Percentiles rank a stretch among this genome's conserved stretches.
phyloP scores from a whole-genome alignment of 2,888 invertebrate genomes.

The Parapristionchus giblindavisi region DNA sequence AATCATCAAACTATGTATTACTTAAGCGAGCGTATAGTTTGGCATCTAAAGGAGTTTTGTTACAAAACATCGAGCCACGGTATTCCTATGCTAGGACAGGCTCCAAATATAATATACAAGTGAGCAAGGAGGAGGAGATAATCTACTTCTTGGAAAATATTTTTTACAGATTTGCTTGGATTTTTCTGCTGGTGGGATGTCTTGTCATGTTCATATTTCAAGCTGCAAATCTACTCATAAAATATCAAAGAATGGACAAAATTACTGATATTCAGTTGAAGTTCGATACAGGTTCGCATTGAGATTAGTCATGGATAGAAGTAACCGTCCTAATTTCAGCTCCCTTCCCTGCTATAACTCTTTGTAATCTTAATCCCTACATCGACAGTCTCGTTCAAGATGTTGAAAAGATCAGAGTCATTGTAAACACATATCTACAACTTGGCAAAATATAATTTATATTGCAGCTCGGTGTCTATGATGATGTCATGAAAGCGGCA shows the following conservation, averaged over 20 bases:
- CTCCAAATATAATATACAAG: slow-evolving; percentile 63
- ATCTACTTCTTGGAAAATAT: background rate
- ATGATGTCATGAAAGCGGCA: slow-evolving; percentile 29
- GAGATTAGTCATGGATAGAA: background rate
- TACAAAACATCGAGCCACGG: slow-evolving; percentile 68
- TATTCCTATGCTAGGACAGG: slow-evolving; percentile 67
- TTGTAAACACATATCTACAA: background rate
- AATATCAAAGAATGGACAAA: slow-evolving; percentile 67
- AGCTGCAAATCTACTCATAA: slow-evolving; percentile 60
- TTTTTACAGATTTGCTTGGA: slow-evolving; percentile 57
- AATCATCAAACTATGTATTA: background rate
- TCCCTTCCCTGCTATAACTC: slow-evolving; percentile 66
- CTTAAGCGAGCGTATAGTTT: slow-evolving; percentile 50
- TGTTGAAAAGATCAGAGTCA: slow-evolving; percentile 30
- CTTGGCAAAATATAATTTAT: background rate
- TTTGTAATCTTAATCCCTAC: slow-evolving; percentile 68
- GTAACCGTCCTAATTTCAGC: slow-evolving; percentile 41
- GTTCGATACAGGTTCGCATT: slow-evolving; percentile 53
- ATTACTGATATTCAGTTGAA: slow-evolving; percentile 68
- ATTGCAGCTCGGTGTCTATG: slow-evolving; percentile 25
- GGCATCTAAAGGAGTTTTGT: slow-evolving; percentile 65
- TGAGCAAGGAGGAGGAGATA: slow-evolving; percentile 21
- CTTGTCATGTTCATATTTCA: slow-evolving; percentile 65
- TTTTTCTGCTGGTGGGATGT: slow-evolving; percentile 61
- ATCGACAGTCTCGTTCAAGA: slow-evolving; percentile 52